These are phyloP conservation scores for Drosophila suboccidentalis DNA, from an alignment of 2,888 invertebrate species.

Conservation along the genomic window DNA sequence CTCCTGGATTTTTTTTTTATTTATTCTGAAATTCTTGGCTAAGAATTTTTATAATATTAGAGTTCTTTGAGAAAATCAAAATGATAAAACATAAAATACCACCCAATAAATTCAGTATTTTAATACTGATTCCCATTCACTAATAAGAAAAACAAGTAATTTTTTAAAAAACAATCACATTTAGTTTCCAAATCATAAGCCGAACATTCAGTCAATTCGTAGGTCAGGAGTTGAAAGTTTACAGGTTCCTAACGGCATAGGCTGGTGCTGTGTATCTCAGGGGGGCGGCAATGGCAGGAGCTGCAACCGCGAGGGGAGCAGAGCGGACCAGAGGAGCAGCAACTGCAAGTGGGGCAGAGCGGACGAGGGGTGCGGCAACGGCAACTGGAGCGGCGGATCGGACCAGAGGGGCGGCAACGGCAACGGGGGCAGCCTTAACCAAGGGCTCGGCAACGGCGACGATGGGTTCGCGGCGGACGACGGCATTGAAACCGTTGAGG, in stretches of 20 bases:
- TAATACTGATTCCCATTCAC: neutral
- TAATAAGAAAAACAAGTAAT: neutral
- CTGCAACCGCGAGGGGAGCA: slow-evolving; percentile 54
- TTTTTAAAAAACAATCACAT: slow-evolving; percentile 58
- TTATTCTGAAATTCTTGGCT: too few relatives aligned
- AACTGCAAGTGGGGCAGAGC: slow-evolving; percentile 61
- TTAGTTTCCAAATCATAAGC: slow-evolving; percentile 49
- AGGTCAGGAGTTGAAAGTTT: slow-evolving; percentile 22
- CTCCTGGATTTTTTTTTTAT: too few relatives aligned
- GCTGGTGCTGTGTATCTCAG: slow-evolving; percentile 69
- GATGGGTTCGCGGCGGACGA: slow-evolving; percentile 81
- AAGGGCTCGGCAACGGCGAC: slow-evolving; percentile 65
- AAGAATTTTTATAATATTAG: too few relatives aligned
- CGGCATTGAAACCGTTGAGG: slow-evolving; percentile 83
- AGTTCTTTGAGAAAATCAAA: too few relatives aligned
- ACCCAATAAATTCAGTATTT: neutral
- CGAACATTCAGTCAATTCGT: slow-evolving; percentile 10
- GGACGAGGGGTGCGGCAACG: slow-evolving; percentile 46
- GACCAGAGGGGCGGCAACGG: slow-evolving; percentile 60
- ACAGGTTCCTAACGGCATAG: slow-evolving; percentile 69
- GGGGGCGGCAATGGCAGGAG: slow-evolving; percentile 53
- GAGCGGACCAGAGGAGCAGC: slow-evolving; percentile 62
- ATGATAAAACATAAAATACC: too few relatives aligned
- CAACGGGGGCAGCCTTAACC: slow-evolving; percentile 63
- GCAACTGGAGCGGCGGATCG: slow-evolving; percentile 70